Base-by-base conservation (phyloP, 2,113 vertebrate genomes). In the Corythoichthys intestinalis region DNA sequence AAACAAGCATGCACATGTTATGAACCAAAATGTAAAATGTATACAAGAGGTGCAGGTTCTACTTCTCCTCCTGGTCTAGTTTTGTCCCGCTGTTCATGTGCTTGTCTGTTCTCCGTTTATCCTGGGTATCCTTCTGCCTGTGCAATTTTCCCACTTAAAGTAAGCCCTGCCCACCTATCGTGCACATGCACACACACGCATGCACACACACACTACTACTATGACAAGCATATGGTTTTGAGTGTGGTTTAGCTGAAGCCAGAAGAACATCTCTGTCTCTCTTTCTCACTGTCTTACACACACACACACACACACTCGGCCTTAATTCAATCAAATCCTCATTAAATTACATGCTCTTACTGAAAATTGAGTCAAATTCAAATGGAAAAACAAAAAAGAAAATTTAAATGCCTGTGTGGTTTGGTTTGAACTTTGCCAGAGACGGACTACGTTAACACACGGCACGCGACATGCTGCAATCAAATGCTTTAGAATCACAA, bases 131-230 rank as follows among this genome's bases (percentile, higher is more conserved):
- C 83, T 79, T 72, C 84, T 84, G 81, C 79, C 74, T 72, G 72
- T 85, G 76, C 67, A 86, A 82, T 72, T 77, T 76, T 89, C 80
- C 83, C 85, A 84, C 85, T 64, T 44, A n/a, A 88, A 83, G 82
- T 83, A 88, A 86, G 81, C 87, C 87, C 88, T 89, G 88, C 88
- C 87, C 79, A 85, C 85, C 83, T 79, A 80, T 84, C 70, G 82
- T 68, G 76, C 70, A 58, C 77, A 65, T 67, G 39, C 71, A 66
- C 74, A 62, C 69, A 66, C 58, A 48, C 58, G 73, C 71, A 46
- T 77, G 72, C 66, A 72, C 56, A 67, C 35, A 6, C 73, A 73
- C 82, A 87, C 75, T 78, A 58, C 59, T 44, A n/a, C 80, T 82
- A 75, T 74, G 74, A 86, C 84, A 83, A 79, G 84, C 88, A 89